Base-by-base conservation (phyloP, 2,113 vertebrate genomes). In the Carassius auratus region DNA sequence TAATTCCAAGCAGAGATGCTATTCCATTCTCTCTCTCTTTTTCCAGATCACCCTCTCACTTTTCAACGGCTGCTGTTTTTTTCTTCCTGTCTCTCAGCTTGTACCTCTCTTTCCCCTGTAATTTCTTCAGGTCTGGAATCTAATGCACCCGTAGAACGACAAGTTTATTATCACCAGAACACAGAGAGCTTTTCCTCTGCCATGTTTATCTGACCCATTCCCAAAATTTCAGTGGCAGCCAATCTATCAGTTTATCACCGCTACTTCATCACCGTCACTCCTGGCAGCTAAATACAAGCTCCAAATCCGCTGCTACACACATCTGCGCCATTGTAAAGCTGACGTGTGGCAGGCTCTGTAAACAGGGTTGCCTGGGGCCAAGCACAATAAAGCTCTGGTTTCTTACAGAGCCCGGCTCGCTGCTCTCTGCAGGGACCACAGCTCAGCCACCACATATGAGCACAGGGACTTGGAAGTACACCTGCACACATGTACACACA, bases 241-340 rank as follows among this genome's bases (percentile, higher is more conserved):
- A 94, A 95, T 96, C 95, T 95, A 95, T 96, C 96, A 96, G 95
- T 96, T 96, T 96, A 96, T 96, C 96, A 96, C 94, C 89, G 89
- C 94, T 94, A 96, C 95, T 96, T 96, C 94, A 96, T 97, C 96
- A 97, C 94, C 94, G 94, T 96, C 96, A 96, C 94, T 96, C 92
- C 94, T 95, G 95, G 94, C 95, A 96, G 95, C 95, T 94, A 94
- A 95, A 95, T 93, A 96, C 95, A 95, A 96, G 96, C 94, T 94
- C 94, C 95, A 95, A 96, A 95, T 94, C 95, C 94, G 94, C 93
- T 91, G 92, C 93, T 93, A 94, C 94, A 94, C 92, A 93, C 94
- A 94, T 93, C 92, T 82, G 93, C 86, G 87, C 93, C 93, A 94
- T 86, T 92, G 94, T 94, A 94, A 95, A 95, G 94, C 94, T 85